Evolutionary conservation across 2,888 invertebrate genomes (phyloP).

Genomic region (Drosophila birchii): DNA sequence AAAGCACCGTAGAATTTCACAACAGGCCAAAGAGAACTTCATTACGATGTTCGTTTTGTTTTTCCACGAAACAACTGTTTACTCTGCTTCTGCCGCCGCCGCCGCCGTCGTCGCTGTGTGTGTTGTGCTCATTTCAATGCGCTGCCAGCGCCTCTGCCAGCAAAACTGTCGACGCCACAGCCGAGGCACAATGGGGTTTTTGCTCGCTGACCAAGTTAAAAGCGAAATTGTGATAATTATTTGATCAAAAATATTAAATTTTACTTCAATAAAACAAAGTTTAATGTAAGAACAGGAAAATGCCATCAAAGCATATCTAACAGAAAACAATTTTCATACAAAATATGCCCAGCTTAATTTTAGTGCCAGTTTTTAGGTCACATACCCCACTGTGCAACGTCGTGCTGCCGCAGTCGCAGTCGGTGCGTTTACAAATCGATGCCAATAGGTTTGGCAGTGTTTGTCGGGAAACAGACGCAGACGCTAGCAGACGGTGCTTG

Average conservation of each 20-base stretch:
- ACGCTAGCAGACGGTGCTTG: constrained; percentile 68
- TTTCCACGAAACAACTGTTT: constrained; percentile 80
- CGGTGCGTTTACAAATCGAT: constrained; percentile 83
- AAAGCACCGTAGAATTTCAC: constrained; percentile 81
- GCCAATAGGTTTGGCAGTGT: constrained; percentile 83
- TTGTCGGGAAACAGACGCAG: constrained; percentile 79
- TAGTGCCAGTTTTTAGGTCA: neutral
- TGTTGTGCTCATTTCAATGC: constrained; percentile 45
- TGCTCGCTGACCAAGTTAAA: neutral
- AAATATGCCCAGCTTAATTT: neutral
- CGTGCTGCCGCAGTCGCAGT: constrained; percentile 49
- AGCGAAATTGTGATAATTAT: neutral
- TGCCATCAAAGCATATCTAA: neutral
- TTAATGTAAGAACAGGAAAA: too few relatives aligned
- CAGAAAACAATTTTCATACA: neutral
- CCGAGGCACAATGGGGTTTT: constrained; percentile 13
- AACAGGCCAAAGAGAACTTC: constrained; percentile 74
- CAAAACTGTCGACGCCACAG: constrained; percentile 20
- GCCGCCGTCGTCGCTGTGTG: too few relatives aligned
- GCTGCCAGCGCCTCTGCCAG: constrained; percentile 48
- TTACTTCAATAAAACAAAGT: too few relatives aligned
- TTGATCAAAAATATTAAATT: too few relatives aligned
- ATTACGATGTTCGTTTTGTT: constrained; percentile 78
- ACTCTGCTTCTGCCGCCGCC: constrained; percentile 64
- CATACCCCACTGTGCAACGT: neutral